Evolutionary conservation across 1,140 invertebrate species (phyloP), one percentile per base, ranked within the genome.

Genomic region (Orius insidiosus): DNA sequence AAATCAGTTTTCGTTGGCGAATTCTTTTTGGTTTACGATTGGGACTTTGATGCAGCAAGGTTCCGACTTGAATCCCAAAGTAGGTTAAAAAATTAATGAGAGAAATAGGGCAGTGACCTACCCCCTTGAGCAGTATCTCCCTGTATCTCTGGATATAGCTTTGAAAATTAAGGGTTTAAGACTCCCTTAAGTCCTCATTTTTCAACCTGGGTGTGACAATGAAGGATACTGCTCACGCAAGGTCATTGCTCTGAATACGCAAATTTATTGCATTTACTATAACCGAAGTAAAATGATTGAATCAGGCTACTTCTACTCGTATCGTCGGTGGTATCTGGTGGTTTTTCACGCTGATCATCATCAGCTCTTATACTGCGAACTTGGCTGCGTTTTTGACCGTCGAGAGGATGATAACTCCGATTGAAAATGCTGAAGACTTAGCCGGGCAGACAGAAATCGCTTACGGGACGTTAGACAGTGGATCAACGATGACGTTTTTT

Each of bases 261-360:
- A n/a, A n/a, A n/a, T n/a, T n/a, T n/a, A n/a, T n/a, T n/a, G n/a
- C n/a, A n/a, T n/a, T n/a, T n/a, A n/a, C n/a, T n/a, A n/a, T n/a
- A n/a, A n/a, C n/a, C n/a, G n/a, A n/a, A n/a, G n/a, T n/a, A n/a
- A n/a, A n/a, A n/a, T n/a, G n/a, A n/a, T n/a, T n/a, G n/a, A n/a
- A n/a, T n/a, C n/a, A 93, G 83, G 89, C 90, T 10, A 87, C 88
- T 8, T 93, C 87, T 2, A 94, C 90, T 2, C 68, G 90, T 49
- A 87, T 94, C 55, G 85, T 95, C 9, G 86, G 88, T 8, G 85
- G 85, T 5, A 94, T 95, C 51, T 98, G 94, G 94, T 97, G 93
- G 89, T 95, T 98, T 64, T 98, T 98, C 66, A 97, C 93, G 0
- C 71, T 98, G 11, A 97, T 98, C 58, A 94, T 98, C 58, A 90